A percentile compares a stretch with the other conserved stretches of the same genome.
Evolutionary conservation across 1,140 invertebrate genomes (phyloP).

Genomic region (Neodiprion lecontei): DNA sequence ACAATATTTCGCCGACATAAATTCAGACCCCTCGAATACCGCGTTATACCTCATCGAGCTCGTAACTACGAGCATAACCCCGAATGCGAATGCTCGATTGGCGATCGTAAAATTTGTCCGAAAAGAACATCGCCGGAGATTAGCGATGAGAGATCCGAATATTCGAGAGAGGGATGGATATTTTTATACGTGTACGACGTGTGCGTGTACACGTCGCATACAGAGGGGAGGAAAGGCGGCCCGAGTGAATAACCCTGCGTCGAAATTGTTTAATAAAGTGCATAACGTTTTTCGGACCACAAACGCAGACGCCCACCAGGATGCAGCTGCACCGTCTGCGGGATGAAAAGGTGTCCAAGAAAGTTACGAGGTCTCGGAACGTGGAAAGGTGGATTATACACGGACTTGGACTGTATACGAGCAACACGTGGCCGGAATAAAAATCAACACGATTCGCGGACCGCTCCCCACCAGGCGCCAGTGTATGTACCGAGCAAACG

Average conservation of each 20-base stretch:
- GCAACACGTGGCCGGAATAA: not conserved
- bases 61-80: too few relatives aligned
- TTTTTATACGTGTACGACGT: too few relatives aligned
- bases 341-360: not conserved
- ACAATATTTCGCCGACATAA: constrained; percentile 18
- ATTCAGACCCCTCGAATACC: not conserved
- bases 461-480: not conserved
- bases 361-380: not conserved
- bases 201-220: too few relatives aligned
- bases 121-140: not conserved
- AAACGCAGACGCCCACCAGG: too few relatives aligned
- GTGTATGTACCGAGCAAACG: not conserved
- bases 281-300: too few relatives aligned
- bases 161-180: not conserved
- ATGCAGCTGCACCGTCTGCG: too few relatives aligned
- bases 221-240: too few relatives aligned
- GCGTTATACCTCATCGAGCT: not conserved
- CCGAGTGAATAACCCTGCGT: too few relatives aligned
- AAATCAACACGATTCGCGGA: not conserved
- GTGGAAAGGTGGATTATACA: not conserved
- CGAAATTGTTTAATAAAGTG: too few relatives aligned
- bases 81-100: too few relatives aligned
- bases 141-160: not conserved
- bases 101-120: not conserved
- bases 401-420: not conserved